These are phyloP conservation scores for Diachasma alloeum DNA, from an alignment of 1,140 invertebrate genomes.

Conservation along the genomic window DNA sequence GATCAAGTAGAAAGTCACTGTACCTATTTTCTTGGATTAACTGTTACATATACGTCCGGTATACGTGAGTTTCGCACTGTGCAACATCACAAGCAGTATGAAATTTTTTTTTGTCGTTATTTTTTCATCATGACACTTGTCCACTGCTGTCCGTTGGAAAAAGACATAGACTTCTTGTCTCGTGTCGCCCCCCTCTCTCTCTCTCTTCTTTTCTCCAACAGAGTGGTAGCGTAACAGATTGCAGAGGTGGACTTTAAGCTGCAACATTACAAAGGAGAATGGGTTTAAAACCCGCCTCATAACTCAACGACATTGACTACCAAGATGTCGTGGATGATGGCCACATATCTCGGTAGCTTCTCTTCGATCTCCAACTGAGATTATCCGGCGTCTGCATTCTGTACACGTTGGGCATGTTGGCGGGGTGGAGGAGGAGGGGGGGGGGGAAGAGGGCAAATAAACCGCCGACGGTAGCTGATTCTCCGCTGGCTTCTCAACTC, in stretches of 20 bases:
- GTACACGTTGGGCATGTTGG: neutral
- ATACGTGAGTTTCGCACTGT: constrained; percentile 19
- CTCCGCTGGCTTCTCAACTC: neutral
- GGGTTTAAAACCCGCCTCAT: neutral
- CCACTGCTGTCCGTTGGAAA: neutral
- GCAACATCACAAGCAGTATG: neutral
- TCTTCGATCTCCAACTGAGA: constrained; percentile 30
- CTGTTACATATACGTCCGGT: constrained; percentile 9
- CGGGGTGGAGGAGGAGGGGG: neutral
- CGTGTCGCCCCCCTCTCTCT: neutral
- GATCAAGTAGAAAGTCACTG: constrained; percentile 39
- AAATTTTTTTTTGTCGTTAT: neutral
- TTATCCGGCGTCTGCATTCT: constrained; percentile 28
- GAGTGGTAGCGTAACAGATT: constrained; percentile 1
- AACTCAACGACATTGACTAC: constrained; percentile 2
- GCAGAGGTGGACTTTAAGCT: neutral
- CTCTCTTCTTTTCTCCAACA: neutral
- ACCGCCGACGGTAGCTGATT: constrained; percentile 18
- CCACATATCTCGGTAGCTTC: constrained; percentile 12
- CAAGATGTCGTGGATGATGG: constrained; percentile 17
- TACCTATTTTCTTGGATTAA: constrained; percentile 19
- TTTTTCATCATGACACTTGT: neutral
- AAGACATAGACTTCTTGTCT: neutral
- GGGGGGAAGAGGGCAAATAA: constrained; percentile 2
- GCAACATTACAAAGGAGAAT: neutral